Conservation (phyloP, 2,113 vertebrate genomes). For the Sebastes schlegelii region DNA sequence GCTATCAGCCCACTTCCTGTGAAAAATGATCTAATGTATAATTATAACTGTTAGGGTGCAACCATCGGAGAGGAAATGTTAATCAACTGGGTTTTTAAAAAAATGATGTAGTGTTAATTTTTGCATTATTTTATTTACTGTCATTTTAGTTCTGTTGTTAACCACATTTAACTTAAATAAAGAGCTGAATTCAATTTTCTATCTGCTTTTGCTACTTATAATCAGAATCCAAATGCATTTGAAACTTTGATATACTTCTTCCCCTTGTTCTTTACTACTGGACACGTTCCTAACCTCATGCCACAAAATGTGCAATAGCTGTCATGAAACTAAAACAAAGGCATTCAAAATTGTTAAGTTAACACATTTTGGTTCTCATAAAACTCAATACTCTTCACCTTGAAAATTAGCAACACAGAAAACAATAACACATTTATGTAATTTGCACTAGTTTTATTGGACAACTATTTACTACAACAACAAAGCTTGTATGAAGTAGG, state of each 20-base stretch:
- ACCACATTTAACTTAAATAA: background rate
- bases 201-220: background rate
- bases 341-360: background rate
- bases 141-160: background rate
- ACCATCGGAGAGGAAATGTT: background rate
- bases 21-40: background rate
- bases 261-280: background rate
- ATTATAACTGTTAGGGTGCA: background rate
- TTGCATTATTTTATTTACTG: background rate
- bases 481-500: conserved; percentile 13
- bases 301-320: background rate
- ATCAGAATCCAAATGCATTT: background rate
- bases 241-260: background rate
- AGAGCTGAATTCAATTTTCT: background rate
- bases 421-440: background rate
- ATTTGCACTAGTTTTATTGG: conserved; percentile 52
- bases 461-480: conserved; percentile 44
- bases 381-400: background rate
- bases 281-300: background rate
- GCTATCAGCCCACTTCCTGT: background rate
- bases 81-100: background rate
- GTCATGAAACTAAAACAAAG: background rate
- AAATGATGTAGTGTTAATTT: background rate
- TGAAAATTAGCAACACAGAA: background rate
- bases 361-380: background rate